Evolutionary conservation across 2,113 vertebrate genomes (phyloP).

Genomic region (Rousettus leschenaultii): DNA sequence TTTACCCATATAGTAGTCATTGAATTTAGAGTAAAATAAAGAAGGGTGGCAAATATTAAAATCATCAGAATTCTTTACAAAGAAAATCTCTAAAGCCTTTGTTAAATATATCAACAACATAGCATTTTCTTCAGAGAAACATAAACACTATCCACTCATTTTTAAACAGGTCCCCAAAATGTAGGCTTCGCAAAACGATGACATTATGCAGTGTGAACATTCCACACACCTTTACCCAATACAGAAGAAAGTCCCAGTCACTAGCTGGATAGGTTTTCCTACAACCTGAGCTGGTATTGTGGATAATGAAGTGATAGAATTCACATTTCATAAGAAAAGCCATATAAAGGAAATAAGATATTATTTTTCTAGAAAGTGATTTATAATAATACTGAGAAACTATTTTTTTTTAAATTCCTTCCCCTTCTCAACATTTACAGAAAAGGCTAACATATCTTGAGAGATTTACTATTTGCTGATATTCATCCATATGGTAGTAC

Average conservation of each 20-base stretch:
- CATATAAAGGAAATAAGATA: slow-evolving; percentile 75
- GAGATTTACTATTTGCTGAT: slow-evolving; percentile 68
- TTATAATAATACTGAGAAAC: slow-evolving; percentile 56
- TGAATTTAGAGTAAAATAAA: background rate
- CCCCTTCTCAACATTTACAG: slow-evolving; percentile 63
- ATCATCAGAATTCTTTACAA: background rate
- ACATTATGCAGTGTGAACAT: slow-evolving; percentile 4
- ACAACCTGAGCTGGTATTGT: slow-evolving; percentile 49
- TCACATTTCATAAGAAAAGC: slow-evolving; percentile 75
- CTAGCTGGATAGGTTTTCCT: slow-evolving; percentile 38
- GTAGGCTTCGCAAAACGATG: background rate
- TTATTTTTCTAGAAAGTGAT: slow-evolving; percentile 71
- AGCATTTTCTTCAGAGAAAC: background rate
- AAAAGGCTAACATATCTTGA: slow-evolving; percentile 61
- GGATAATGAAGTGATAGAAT: slow-evolving; percentile 68
- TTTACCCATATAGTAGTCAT: background rate
- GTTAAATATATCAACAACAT: background rate
- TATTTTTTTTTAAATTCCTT: slow-evolving; percentile 59
- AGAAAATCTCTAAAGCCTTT: background rate
- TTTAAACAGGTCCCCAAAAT: slow-evolving; percentile 39
- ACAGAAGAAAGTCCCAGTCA: slow-evolving; percentile 27
- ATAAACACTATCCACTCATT: background rate
- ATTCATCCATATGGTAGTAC: slow-evolving; percentile 61
- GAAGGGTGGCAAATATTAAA: background rate
- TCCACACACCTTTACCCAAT: slow-evolving; percentile 30